These are phyloP conservation scores for Ectemnius cavifrons DNA, from an alignment of 2,888 invertebrate genomes.

Conservation along the genomic window DNA sequence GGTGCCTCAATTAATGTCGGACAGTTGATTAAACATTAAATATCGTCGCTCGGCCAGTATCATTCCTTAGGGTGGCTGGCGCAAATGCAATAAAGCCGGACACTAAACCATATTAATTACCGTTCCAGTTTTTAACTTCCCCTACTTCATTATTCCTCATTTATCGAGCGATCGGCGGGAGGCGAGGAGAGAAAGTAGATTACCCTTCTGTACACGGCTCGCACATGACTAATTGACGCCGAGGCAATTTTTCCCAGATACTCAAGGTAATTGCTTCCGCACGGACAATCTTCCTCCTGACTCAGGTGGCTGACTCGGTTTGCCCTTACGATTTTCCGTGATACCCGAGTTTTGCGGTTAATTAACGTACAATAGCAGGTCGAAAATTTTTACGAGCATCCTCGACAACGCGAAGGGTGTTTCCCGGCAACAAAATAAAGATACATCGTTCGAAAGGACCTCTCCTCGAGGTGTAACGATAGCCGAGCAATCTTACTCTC, in stretches of 20 bases:
- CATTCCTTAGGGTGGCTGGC: not conserved
- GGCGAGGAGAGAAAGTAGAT: too few species aligned
- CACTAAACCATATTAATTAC: too few species aligned
- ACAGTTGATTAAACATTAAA: not conserved
- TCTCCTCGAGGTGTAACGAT: conserved; percentile 23
- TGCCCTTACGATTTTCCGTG: not conserved
- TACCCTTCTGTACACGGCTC: too few species aligned
- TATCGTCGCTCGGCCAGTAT: not conserved
- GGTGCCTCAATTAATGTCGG: not conserved
- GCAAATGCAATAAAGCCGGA: too few species aligned
- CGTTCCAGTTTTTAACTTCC: too few species aligned
- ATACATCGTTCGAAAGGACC: conserved; percentile 24
- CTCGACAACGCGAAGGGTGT: conserved; percentile 12
- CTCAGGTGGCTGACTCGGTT: not conserved
- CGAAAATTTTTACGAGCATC: conserved; percentile 41
- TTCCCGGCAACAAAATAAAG: conserved; percentile 41
- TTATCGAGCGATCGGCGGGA: too few species aligned
- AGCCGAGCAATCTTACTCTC: conserved; percentile 22
- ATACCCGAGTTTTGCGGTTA: conserved; percentile 34
- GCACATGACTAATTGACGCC: conserved; percentile 1
- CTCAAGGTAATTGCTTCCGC: conserved; percentile 26
- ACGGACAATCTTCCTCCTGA: conserved; percentile 13
- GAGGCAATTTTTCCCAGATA: not conserved
- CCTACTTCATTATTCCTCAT: too few species aligned
- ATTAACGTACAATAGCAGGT: conserved; percentile 48